Conservation (phyloP, 2,113 vertebrate species). For the human region DNA sequence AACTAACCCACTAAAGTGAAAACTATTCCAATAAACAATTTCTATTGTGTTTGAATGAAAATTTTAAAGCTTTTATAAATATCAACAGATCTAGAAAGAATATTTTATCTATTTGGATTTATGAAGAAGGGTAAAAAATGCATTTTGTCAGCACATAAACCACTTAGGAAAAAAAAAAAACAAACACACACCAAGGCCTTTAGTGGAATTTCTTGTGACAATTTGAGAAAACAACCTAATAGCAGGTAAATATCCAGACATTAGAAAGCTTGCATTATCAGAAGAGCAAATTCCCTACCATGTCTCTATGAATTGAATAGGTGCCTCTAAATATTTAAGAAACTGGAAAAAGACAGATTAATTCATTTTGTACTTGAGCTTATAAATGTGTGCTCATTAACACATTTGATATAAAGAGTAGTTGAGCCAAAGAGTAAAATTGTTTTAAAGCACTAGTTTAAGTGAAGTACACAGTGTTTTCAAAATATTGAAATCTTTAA, state of each 20-base stretch:
- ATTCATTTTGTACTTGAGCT: neutral
- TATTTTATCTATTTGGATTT: conserved; percentile 9
- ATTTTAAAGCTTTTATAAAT: conserved; percentile 37
- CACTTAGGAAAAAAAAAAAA: neutral
- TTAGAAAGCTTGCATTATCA: neutral
- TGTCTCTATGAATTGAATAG: neutral
- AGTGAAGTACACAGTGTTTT: neutral
- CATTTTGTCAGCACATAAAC: neutral
- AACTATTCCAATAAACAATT: neutral
- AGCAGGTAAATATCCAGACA: neutral
- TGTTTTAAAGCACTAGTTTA: neutral
- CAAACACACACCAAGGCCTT: neutral
- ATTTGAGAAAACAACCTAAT: neutral
- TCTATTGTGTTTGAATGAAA: conserved; percentile 10
- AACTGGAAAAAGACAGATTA: neutral
- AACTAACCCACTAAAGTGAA: neutral
- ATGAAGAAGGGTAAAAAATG: neutral
- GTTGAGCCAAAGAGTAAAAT: neutral
- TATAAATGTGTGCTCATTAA: neutral
- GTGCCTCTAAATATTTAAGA: neutral
- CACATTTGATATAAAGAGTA: neutral
- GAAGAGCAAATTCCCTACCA: neutral
- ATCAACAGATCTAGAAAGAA: neutral
- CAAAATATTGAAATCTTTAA: neutral
- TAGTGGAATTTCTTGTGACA: neutral